Evolutionary conservation across 2,797 vertebrate genomes (phyloP).

Genomic region (Epinephelus awoara): DNA sequence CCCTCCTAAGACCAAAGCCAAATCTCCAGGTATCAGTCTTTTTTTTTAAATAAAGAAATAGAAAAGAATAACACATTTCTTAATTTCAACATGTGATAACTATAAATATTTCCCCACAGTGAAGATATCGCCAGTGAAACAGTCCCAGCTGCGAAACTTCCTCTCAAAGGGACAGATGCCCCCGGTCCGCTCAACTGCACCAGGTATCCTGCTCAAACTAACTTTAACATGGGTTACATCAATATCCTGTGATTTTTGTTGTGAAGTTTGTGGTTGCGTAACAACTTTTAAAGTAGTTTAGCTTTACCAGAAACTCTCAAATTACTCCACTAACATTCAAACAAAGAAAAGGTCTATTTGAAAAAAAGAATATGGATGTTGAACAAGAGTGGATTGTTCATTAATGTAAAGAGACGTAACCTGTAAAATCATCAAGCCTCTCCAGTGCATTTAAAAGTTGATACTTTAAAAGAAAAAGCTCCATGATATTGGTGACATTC

Average conservation of each 20-base stretch:
- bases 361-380: no score
- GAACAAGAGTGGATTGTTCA: no score
- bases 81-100: constrained; percentile 6
- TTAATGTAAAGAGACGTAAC: no score
- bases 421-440: neutral
- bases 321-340: neutral
- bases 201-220: constrained; percentile 86
- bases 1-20: constrained; percentile 78
- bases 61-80: neutral
- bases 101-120: constrained; percentile 68
- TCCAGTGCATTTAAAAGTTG: neutral
- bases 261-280: no score
- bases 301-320: neutral
- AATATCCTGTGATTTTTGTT: no score
- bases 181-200: constrained; percentile 94
- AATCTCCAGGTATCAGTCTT: constrained; percentile 85
- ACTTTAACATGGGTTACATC: no score
- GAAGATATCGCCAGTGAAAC: constrained; percentile 93
- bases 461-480: neutral
- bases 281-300: neutral
- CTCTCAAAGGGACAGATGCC: constrained; percentile 95
- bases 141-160: constrained; percentile 94
- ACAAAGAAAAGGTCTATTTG: neutral
- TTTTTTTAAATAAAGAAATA: neutral
- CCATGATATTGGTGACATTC: neutral